Evolutionary conservation across 2,797 vertebrate species (phyloP), one percentile per base, ranked within the genome.

Genomic region (Schizothorax lantsangensis): DNA sequence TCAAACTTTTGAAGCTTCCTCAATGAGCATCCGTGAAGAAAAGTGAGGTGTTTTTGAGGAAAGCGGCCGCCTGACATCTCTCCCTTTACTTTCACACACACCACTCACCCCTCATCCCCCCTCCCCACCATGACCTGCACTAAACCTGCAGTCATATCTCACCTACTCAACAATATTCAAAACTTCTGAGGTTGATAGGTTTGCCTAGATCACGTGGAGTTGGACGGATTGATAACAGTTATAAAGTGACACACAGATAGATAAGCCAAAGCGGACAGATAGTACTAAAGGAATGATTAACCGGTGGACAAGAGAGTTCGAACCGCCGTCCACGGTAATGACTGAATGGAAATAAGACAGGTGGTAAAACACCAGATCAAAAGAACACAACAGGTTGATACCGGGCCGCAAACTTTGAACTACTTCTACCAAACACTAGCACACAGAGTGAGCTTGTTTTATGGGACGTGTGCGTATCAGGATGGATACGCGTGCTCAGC

Each of bases 231-330:
- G 96, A 97, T 96, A 96, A 96, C 94, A 94, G 97, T 97, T 97
- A 97, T 99, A 99, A 98, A 99, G 96, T 97, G 97, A 97, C 97
- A 98, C 96, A 96, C 94, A 90, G 93, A 92, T 93, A 97, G 98
- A 99, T 99, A 99, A 99, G 97, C 94, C 92, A 92, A 91, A 95
- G 95, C 92, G 95, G 95, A 94, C 95, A 96, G 97, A 98, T 97
- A 97, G 94, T 93, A 94, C 89, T 89, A 89, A 91, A 96, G 94
- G 93, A 99, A 99, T 99, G 94, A 99, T 99, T 99, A 99, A 99
- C 98, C 93, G 91, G 89, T 21, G 75, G 80, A 81, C 82, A 68
- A 88, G 84, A 47, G 85, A 66, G 74, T 81, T 49, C 52, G 79
- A 94, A 92, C 91, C 92, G 93, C 93, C 92, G 40, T 90, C 92